Base-by-base conservation (phyloP, 1,140 invertebrate species). In the Rhizoglyphus robini region DNA sequence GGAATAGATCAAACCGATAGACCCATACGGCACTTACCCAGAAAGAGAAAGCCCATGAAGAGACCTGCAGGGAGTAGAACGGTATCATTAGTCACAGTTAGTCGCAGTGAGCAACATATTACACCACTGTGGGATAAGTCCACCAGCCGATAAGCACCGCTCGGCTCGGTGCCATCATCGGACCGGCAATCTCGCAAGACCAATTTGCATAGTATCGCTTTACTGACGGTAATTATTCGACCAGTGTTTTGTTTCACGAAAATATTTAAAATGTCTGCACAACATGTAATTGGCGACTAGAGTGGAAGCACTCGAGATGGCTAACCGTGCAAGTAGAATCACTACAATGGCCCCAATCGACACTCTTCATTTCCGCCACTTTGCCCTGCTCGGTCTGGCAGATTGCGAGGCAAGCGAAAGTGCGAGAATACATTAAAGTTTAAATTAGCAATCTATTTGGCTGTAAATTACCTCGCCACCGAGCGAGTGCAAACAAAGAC, bases 31-130 rank as follows among this genome's bases (percentile, higher is more conserved):
- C 30, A 60, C 58, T 60, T 60, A 60, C 58, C 58, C 15, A 60
- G 30, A 32, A 64, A 64, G n/a, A 64, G 51, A 27, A 64, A 64
- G 18, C 63, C 63, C 48, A 27, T 57, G 23, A 64, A 64, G 27
- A 64, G 46, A 18, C 63, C 59, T 61, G 23, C 23, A n/a, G 36
- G 31, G 20, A 4, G 29, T 20, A 27, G n/a, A 51, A 51, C 15
- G 25, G 20, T 20, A 51, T 51, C 48, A 51, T 51, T 51, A 51
- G 48, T 27, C 23, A 5, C 47, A 49, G 25, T 41, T 41, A 8
- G 18, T 18, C 8, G 36, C 8, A 41, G 36, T 8, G 36, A 41
- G 8, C 18, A 41, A 18, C 36, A 41, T 11, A 11, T 11, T 41
- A 11, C 36, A 41, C 18, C 18, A 18, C 36, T 41, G 18, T 41